phyloP scores from a whole-genome alignment of 2,797 vertebrate genomes.

The Sebastolobus altivelis region DNA sequence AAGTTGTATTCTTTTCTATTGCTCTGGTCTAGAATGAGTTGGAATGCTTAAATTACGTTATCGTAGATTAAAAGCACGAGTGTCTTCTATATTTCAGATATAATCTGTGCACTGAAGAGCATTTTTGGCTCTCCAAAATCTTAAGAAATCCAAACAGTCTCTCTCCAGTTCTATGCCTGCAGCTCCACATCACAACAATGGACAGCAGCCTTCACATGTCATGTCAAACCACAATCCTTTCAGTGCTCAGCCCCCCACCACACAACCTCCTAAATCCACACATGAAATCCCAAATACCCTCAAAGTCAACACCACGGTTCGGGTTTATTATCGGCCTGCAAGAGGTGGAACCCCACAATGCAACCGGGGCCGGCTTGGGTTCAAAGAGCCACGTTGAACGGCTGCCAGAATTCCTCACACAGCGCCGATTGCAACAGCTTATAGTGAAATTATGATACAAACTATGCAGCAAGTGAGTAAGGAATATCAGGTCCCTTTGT shows the following conservation, averaged over 20 bases:
- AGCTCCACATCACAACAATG: constrained; percentile 70
- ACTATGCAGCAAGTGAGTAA: constrained; percentile 84
- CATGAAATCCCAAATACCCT: constrained; percentile 74
- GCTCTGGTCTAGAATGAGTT: neutral
- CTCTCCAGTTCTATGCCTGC: constrained; percentile 61
- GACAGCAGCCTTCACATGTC: constrained; percentile 69
- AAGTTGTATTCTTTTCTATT: neutral
- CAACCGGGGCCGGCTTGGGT: constrained; percentile 60
- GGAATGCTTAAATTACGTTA: neutral
- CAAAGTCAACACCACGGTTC: constrained; percentile 73
- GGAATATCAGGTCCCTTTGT: constrained; percentile 86
- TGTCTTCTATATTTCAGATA: neutral
- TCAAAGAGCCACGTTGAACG: constrained; percentile 79
- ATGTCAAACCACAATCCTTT: constrained; percentile 74
- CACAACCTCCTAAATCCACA: constrained; percentile 68
- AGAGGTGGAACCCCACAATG: constrained; percentile 75
- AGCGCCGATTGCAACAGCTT: constrained; percentile 73
- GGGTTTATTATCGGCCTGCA: constrained; percentile 70
- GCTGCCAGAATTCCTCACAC: constrained; percentile 78
- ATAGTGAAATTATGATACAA: constrained; percentile 84
- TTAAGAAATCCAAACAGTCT: constrained; percentile 55
- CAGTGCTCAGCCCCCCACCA: constrained; percentile 50
- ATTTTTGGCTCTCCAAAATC: constrained; percentile 24
- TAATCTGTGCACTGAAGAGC: constrained; percentile 10
- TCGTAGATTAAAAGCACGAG: constrained; percentile 9